phyloP scores from a whole-genome alignment of 2,113 vertebrate species.

The Gobius niger region DNA sequence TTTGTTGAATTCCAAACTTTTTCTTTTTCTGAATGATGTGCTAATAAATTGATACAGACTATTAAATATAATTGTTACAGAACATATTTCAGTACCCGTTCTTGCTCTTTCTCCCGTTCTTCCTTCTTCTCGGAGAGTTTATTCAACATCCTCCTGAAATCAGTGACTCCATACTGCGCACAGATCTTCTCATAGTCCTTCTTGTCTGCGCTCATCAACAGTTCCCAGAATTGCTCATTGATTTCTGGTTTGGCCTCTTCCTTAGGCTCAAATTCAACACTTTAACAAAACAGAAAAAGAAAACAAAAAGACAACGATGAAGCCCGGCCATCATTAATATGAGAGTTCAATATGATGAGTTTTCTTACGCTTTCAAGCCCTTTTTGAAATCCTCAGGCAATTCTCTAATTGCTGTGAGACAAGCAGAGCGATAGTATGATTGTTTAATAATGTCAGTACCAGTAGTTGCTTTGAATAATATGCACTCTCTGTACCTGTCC shows the following conservation, averaged over 20 bases:
- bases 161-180: slow-evolving; percentile 80
- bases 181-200: slow-evolving; percentile 88
- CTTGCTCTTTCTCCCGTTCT: slow-evolving; percentile 75
- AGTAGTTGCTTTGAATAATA: background rate
- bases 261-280: slow-evolving; percentile 32
- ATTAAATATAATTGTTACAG: background rate
- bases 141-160: slow-evolving; percentile 86
- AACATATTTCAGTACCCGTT: slow-evolving; percentile 64
- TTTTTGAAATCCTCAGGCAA: slow-evolving; percentile 68
- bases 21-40: too few species aligned
- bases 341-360: too few species aligned
- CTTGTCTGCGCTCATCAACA: slow-evolving; percentile 81
- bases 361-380: slow-evolving; percentile 51
- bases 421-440: background rate
- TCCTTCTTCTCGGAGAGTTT: slow-evolving; percentile 81
- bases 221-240: slow-evolving; percentile 82
- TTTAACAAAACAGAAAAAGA: slow-evolving; percentile 12
- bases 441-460: background rate
- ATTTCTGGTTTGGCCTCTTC: slow-evolving; percentile 55
- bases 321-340: too few species aligned
- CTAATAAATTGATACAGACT: too few species aligned
- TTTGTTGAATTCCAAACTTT: too few species aligned
- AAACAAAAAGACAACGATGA: background rate
- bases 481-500: slow-evolving; percentile 54
- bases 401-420: slow-evolving; percentile 60